Evolutionary conservation across 1,140 invertebrate genomes (phyloP), one percentile per base, ranked within the genome.

Genomic region (Ceratina japonica): DNA sequence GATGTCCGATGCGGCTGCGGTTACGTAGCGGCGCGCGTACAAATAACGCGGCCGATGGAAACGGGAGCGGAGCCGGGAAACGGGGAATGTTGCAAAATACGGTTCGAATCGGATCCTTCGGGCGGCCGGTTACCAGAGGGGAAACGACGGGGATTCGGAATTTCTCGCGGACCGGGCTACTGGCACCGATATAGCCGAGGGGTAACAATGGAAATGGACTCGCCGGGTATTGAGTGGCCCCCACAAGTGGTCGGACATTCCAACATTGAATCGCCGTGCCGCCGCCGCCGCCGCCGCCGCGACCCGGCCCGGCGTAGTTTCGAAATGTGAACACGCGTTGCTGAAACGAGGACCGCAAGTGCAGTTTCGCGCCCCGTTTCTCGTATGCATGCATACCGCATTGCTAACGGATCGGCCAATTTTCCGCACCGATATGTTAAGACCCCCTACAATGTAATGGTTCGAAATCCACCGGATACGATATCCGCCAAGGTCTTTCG

Each of bases 181-280:
- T 44, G 81, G 63, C 77, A 79, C 72, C 78, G 81, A 85, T 84
- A 87, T 75, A 84, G 72, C 85, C 78, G 80, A n/a, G n/a, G 37
- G 5, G 72, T 80, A 82, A 86, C 86, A 87, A 86, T 86, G 86
- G 85, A 87, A 87, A 85, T 85, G 85, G 83, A 85, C 80, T 80
- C 72, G 59, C 69, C 62, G 83, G 66, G 79, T 63, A 83, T 85
- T 73, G 84, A 84, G 83, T 82, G 79, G 83, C 79, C 80, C 79
- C 83, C 77, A 82, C 84, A 85, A 86, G 80, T 85, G 83, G 84
- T 82, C 80, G 68, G 52, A 73, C 75, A 86, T 86, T 86, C 84
- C 84, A 77, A 76, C 80, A 76, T 86, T 80, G 84, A 86, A 82
- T 86, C 83, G 80, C 70, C 61, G 64, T 10, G 37, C 37, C 37